Conservation (phyloP, 2,113 vertebrate genomes). For the Spheniscus mendiculus region DNA sequence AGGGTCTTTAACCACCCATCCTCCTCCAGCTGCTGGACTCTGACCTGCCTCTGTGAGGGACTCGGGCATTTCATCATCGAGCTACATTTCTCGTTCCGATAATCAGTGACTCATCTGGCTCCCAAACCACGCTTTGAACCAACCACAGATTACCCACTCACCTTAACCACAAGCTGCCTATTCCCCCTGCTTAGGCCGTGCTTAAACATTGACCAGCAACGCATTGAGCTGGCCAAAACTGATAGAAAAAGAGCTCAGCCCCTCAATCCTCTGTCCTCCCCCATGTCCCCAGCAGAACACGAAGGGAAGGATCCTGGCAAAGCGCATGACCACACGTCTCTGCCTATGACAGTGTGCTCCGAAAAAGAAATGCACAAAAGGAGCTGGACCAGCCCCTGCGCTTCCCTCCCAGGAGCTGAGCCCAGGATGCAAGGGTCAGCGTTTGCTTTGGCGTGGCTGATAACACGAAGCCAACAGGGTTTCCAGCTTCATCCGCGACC, state of each 20-base stretch:
- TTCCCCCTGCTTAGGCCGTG: rapidly evolving
- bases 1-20: background rate
- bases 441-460: background rate
- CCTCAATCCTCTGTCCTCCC: rapidly evolving
- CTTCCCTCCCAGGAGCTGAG: background rate
- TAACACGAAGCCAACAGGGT: background rate
- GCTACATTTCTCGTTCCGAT: background rate
- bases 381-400: background rate
- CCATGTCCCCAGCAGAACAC: rapidly evolving
- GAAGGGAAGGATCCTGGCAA: background rate
- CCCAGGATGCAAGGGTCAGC: background rate
- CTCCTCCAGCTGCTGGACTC: background rate
- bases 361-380: background rate
- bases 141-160: background rate
- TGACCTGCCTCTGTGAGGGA: background rate
- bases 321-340: rapidly evolving
- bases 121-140: background rate
- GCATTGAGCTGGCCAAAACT: rapidly evolving
- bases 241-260: background rate
- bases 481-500: background rate
- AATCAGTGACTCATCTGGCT: background rate
- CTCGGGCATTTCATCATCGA: rapidly evolving
- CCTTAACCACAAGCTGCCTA: background rate
- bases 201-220: background rate
- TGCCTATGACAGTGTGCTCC: rapidly evolving